Conservation (phyloP, 2,113 vertebrate genomes). For the Dunckerocampus dactyliophorus region DNA sequence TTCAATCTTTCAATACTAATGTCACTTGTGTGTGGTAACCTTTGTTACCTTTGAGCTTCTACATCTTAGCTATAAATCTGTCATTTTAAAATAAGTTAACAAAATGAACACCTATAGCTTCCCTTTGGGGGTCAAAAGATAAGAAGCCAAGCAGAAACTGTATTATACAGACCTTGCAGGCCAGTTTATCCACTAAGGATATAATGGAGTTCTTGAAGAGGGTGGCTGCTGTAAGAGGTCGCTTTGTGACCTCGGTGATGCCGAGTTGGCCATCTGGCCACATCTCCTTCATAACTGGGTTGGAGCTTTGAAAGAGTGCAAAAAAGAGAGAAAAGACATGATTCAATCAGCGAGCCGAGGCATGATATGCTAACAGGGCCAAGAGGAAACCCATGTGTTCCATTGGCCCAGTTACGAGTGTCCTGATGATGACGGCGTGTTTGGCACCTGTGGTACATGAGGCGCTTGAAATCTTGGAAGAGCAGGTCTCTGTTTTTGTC, state of each 20-base stretch:
- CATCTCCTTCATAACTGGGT: constrained; percentile 83
- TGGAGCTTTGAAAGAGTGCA: constrained; percentile 58
- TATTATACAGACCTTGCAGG: constrained; percentile 79
- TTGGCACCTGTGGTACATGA: constrained; percentile 87
- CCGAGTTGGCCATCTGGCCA: constrained; percentile 91
- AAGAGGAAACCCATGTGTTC: constrained; percentile 20
- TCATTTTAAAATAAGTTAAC: too few species aligned
- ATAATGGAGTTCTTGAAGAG: constrained; percentile 97
- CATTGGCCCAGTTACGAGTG: constrained; percentile 25
- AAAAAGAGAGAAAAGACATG: not conserved
- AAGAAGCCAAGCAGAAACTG: not conserved
- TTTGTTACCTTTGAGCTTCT: too few species aligned
- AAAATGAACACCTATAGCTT: too few species aligned
- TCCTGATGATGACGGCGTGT: not conserved
- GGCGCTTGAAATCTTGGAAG: constrained; percentile 92
- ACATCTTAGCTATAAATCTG: too few species aligned
- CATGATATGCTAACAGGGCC: constrained; percentile 4
- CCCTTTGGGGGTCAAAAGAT: too few species aligned
- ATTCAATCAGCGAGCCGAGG: constrained; percentile 10
- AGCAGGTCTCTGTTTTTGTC: constrained; percentile 94
- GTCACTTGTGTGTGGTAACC: too few species aligned
- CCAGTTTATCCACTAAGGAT: constrained; percentile 86
- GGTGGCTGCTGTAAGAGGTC: constrained; percentile 83
- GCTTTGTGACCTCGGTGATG: constrained; percentile 93
- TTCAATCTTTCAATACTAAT: too few species aligned